A percentile compares a stretch with the other conserved stretches of the same genome.
phyloP scores from a whole-genome alignment of 2,888 invertebrate species.

The Steinernema hermaphroditum region DNA sequence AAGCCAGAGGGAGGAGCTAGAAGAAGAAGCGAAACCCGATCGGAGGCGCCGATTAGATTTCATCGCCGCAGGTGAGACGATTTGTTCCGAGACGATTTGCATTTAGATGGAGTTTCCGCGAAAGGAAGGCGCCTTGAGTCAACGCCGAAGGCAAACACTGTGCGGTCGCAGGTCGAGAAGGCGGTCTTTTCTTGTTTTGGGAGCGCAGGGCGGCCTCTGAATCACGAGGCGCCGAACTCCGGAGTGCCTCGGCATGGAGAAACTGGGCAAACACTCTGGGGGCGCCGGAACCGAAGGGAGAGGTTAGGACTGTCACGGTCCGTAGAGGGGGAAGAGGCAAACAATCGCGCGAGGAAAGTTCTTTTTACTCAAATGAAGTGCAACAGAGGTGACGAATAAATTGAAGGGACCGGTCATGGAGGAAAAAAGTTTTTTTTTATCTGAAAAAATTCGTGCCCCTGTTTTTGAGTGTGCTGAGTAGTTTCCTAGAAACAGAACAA shows the following conservation, averaged over 20 bases:
- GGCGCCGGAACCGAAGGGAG: background rate
- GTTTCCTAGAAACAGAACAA: too few species aligned
- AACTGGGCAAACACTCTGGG: constrained; percentile 5
- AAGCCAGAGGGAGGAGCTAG: background rate
- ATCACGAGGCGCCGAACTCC: too few species aligned
- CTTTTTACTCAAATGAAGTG: background rate
- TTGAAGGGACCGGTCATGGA: too few species aligned
- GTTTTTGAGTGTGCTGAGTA: too few species aligned
- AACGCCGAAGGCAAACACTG: constrained; percentile 7
- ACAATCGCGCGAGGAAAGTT: background rate
- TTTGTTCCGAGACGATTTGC: constrained; percentile 18
- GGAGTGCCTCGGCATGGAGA: too few species aligned
- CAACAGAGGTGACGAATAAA: background rate
- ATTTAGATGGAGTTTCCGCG: constrained; percentile 29
- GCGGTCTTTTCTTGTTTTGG: constrained; percentile 17
- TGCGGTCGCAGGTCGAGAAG: background rate
- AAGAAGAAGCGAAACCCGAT: constrained; percentile 26
- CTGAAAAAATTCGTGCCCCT: too few species aligned
- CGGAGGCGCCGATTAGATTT: constrained; percentile 12
- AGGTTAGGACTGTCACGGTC: too few species aligned
- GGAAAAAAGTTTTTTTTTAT: too few species aligned
- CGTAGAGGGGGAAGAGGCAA: too few species aligned
- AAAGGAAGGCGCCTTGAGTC: constrained; percentile 13
- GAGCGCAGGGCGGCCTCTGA: background rate
- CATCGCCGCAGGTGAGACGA: constrained; percentile 27